phyloP scores from a whole-genome alignment of 1,140 invertebrate species.

The Grapholita molesta region DNA sequence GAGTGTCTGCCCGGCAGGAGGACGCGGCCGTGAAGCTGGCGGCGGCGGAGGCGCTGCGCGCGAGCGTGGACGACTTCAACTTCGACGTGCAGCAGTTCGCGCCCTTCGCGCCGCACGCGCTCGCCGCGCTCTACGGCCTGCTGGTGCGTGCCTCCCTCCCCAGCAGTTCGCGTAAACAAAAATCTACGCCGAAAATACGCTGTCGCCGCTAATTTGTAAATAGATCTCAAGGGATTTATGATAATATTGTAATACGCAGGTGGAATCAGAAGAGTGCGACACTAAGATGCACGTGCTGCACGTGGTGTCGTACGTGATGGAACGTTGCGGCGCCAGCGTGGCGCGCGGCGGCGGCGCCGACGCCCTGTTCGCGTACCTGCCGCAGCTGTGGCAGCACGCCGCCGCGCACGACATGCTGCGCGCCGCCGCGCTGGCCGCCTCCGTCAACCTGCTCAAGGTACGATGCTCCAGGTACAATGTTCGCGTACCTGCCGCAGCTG shows the following conservation, averaged over 20 bases:
- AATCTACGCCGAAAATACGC: no score
- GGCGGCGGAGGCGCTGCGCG: constrained; percentile 87
- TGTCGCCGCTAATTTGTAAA: neutral
- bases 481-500: constrained; percentile 85
- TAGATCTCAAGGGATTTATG: no score
- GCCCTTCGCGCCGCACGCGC: constrained; percentile 87
- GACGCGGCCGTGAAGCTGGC: constrained; percentile 92
- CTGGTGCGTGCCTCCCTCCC: neutral
- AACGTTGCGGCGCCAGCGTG: constrained; percentile 88
- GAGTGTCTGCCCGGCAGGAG: no score
- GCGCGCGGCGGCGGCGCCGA: constrained; percentile 81
- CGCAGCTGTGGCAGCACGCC: constrained; percentile 92
- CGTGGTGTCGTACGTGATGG: constrained; percentile 93
- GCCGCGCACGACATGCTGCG: constrained; percentile 93
- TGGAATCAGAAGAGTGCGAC: constrained; percentile 94
- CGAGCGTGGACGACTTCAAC: constrained; percentile 94
- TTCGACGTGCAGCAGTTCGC: constrained; percentile 92
- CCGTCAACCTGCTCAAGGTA: constrained; percentile 89
- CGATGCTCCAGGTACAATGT: constrained; percentile 45
- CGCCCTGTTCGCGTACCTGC: constrained; percentile 89
- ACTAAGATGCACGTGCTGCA: constrained; percentile 96
- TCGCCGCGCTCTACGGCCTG: constrained; percentile 68
- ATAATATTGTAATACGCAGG: no score
- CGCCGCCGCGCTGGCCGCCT: constrained; percentile 93
- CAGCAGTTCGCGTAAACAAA: no score